Base-by-base conservation (phyloP, 2,888 invertebrate genomes). In the Chirona hameri region DNA sequence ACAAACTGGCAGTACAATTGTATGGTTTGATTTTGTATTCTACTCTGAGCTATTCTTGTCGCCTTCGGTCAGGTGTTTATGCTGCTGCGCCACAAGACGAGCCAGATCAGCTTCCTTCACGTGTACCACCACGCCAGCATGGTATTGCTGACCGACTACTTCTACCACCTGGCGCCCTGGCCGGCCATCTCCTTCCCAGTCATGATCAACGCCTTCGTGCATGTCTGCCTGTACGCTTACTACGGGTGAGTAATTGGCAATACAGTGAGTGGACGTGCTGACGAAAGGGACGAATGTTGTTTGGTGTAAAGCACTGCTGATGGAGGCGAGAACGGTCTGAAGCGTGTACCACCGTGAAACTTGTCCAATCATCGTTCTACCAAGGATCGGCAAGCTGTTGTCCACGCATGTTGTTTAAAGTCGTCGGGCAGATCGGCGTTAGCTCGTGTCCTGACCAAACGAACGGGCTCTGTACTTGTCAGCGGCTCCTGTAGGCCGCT, bases 91-190 rank as follows among this genome's bases (percentile, higher is more conserved):
- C 97, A 97, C 89, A 98, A 98, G 88, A 93, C 93, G 83, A 93
- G 93, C 86, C 98, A 98, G 88, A 89, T 98, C 85, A 95, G 95
- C 24, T 96, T 97, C 89, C 91, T 98, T 10, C 97, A 98, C 87
- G 94, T 98, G 0, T 98, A 97, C 88, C 98, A 98, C 88, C 97
- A 98, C 88, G 94, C 95, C 55, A 95, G 96, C 5, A 98, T 98
- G 96, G 96, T 97, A 82, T 89, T 96, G 83, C 93, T 93, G 15
- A 92, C 93, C 85, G 94, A 94, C 85, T 93, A 94, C 24, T 96
- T 96, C 88, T 91, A 91, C 82, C 93, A 94, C 82, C 90, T 95
- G 18, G 92, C 92, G 39, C 72, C 72, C 18, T 72, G 72, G 72
- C 72, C 72, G 18, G 72, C 72, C 72, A 72, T 72, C 72, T 24